These are phyloP conservation scores for Eugnorisma glareosa DNA, from an alignment of 2,888 invertebrate genomes.

Conservation along the genomic window DNA sequence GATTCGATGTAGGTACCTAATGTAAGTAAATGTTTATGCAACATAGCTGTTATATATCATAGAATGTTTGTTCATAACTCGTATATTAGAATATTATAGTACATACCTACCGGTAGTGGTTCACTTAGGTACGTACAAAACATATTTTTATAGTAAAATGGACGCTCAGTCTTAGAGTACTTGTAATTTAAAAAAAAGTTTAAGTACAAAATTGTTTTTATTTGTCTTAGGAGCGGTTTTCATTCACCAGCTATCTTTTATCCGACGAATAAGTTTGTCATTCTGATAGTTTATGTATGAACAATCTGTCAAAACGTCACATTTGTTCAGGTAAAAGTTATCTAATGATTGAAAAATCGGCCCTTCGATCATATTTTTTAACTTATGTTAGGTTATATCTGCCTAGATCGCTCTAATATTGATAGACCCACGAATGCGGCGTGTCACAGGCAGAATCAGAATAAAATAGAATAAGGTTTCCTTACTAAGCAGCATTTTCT, in stretches of 20 bases:
- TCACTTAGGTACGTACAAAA: constrained; percentile 51
- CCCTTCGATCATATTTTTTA: constrained; percentile 17
- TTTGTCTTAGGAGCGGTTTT: too few relatives aligned
- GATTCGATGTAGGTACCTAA: constrained; percentile 43
- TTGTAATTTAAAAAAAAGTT: constrained; percentile 29
- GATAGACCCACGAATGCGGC: neutral
- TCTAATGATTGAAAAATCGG: too few relatives aligned
- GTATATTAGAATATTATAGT: constrained; percentile 54
- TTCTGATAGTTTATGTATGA: too few relatives aligned
- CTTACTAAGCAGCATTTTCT: constrained; percentile 14
- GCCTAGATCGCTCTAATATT: neutral
- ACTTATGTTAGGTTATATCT: neutral
- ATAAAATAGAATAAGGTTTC: constrained; percentile 3
- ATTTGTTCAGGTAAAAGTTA: too few relatives aligned
- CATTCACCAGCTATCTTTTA: too few relatives aligned
- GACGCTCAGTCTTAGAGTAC: constrained; percentile 54
- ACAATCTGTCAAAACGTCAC: too few relatives aligned
- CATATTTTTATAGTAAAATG: constrained; percentile 70
- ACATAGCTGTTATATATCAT: constrained; percentile 64
- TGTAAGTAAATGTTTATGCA: constrained; percentile 59
- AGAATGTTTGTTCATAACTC: constrained; percentile 61
- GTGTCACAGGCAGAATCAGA: neutral
- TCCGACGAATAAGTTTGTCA: too few relatives aligned
- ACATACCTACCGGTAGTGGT: constrained; percentile 36
- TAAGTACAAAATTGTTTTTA: constrained; percentile 37